Evolutionary conservation across 64 coral and sea anemone species (phyloP).

Genomic region (Acropora yongei): DNA sequence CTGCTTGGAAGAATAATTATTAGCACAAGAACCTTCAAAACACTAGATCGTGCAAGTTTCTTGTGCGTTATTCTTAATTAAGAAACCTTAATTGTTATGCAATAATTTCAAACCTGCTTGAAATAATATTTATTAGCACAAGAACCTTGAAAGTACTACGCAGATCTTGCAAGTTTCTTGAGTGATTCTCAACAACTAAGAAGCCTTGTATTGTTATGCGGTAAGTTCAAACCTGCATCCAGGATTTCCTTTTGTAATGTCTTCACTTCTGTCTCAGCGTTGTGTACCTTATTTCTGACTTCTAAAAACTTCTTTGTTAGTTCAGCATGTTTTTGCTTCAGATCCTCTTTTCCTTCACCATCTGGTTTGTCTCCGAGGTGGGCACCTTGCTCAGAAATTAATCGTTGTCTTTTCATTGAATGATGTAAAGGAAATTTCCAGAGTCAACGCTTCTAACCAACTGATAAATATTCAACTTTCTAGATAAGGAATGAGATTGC

Average conservation of each 20-base stretch:
- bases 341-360: conserved; percentile 4
- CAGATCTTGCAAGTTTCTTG: too few relatives aligned
- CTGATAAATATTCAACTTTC: too few relatives aligned
- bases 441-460: background rate
- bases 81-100: too few relatives aligned
- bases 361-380: conserved; percentile 18
- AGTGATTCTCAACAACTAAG: too few relatives aligned
- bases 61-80: too few relatives aligned
- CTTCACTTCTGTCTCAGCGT: conserved; percentile 68
- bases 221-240: conserved; percentile 23
- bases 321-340: conserved; percentile 27
- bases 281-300: conserved; percentile 11
- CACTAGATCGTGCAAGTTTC: too few relatives aligned
- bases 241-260: conserved; percentile 69
- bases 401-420: conserved; percentile 26
- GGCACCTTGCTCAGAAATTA: conserved; percentile 30
- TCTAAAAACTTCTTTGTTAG: conserved; percentile 49
- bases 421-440: background rate
- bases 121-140: too few relatives aligned
- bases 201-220: background rate
- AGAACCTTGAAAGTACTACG: too few relatives aligned
- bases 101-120: too few relatives aligned
- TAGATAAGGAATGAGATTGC: too few relatives aligned
- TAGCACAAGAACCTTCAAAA: too few relatives aligned
- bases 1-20: too few relatives aligned